These are phyloP conservation scores for Temnothorax ravouxi DNA, from an alignment of 2,888 invertebrate genomes.

Conservation along the genomic window DNA sequence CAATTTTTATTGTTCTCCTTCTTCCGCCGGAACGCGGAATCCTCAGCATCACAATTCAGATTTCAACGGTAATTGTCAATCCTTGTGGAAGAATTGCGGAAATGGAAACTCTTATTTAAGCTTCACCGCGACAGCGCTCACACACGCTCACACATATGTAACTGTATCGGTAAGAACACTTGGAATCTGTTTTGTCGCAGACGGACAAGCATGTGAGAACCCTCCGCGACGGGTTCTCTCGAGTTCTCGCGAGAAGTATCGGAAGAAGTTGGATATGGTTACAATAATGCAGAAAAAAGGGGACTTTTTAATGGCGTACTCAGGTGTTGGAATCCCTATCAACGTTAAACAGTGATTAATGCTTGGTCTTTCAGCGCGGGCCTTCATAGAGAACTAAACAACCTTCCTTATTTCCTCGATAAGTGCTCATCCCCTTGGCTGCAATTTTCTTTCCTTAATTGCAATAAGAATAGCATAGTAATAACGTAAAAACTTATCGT, in stretches of 20 bases:
- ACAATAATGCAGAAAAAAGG: conserved; percentile 46
- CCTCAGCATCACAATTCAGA: background rate
- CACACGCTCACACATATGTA: background rate
- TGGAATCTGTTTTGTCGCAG: conserved; percentile 49
- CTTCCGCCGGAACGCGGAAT: background rate
- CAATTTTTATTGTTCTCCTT: background rate
- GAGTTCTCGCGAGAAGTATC: conserved; percentile 43
- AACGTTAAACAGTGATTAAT: conserved; percentile 64
- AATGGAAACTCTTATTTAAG: conserved; percentile 9
- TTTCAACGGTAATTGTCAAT: conserved; percentile 6
- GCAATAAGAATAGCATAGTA: conserved; percentile 34
- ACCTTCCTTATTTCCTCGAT: conserved; percentile 39
- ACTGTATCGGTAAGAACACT: conserved; percentile 16
- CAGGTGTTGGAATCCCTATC: conserved; percentile 64
- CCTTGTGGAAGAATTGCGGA: background rate
- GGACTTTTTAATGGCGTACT: conserved; percentile 63
- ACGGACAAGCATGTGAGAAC: conserved; percentile 43
- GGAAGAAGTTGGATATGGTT: conserved; percentile 54
- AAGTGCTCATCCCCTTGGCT: conserved; percentile 38
- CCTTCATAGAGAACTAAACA: conserved; percentile 12
- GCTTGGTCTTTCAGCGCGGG: conserved; percentile 45
- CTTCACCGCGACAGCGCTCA: background rate
- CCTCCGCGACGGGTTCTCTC: conserved; percentile 4
- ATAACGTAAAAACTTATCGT: background rate
- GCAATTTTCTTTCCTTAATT: conserved; percentile 46